These are phyloP conservation scores for Torymus auratus DNA, from an alignment of 2,888 invertebrate genomes.

Conservation along the genomic window DNA sequence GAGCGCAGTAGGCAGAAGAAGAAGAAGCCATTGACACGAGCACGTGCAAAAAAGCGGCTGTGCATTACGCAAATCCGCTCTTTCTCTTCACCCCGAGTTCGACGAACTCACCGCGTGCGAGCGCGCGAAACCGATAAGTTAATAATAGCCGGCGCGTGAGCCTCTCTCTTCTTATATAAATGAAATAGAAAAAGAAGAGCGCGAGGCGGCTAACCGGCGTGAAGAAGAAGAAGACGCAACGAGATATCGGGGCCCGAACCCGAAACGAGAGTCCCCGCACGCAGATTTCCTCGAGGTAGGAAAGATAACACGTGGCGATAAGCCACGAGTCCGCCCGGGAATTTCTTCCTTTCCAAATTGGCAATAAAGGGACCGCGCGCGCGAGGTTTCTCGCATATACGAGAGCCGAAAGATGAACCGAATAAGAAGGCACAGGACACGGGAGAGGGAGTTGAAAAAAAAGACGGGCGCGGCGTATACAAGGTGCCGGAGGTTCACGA, in stretches of 20 bases:
- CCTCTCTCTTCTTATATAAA: constrained; percentile 15
- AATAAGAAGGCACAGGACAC: neutral
- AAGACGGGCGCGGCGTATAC: constrained; percentile 57
- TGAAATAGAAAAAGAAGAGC: constrained; percentile 19
- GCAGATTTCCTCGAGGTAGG: constrained; percentile 12
- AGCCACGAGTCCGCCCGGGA: neutral
- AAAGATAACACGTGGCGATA: neutral
- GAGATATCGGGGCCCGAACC: constrained; percentile 1
- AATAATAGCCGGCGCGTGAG: constrained; percentile 52
- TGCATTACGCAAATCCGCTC: constrained; percentile 56
- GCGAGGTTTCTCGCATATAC: neutral
- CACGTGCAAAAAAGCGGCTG: neutral
- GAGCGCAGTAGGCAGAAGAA: too few relatives aligned
- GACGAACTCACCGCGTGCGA: constrained; percentile 38
- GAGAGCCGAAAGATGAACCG: constrained; percentile 43
- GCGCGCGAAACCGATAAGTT: constrained; percentile 53
- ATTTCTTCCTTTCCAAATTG: constrained; percentile 25
- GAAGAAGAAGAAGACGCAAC: neutral
- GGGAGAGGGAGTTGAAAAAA: constrained; percentile 22
- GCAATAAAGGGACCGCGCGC: constrained; percentile 48
- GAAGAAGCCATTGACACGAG: constrained; percentile 52
- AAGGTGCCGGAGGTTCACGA: constrained; percentile 70
- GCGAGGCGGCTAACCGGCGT: neutral
- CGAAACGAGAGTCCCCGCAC: constrained; percentile 3
- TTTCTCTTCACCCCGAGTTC: constrained; percentile 39